Evolutionary conservation across 2,888 invertebrate species (phyloP), one percentile per base, ranked within the genome.

Genomic region (Torymus auratus): DNA sequence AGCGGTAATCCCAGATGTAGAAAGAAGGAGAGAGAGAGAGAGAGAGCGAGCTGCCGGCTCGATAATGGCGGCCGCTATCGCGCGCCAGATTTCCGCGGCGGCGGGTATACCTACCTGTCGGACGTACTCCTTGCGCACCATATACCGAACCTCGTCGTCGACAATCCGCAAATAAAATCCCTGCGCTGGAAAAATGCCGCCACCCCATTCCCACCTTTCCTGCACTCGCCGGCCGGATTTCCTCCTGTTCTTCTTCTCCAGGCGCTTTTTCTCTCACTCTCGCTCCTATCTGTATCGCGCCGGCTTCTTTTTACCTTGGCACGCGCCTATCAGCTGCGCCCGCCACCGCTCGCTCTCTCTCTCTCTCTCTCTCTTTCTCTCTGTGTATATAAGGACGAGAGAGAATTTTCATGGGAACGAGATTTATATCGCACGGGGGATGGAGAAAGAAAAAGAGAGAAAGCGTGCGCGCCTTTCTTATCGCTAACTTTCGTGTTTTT

Each of bases 261-360:
- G 7, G 4, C 53, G 17, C 41, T 53, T 23, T 11, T 23, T 68
- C 83, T 56, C 17, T 56, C 17, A 50, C 50, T 23, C 50, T 50
- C 60, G 17, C 50, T 20, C 50, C 41, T 41, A 41, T 60, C 28
- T 28, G 10, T 55, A n/a, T 28, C 56, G 77, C 74, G 17, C 10
- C 15, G 10, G 14, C 70, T 64, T 58, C 12, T 55, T 5, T 55
- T 3, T 52, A 55, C 72, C 17, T 56, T 73, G 64, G 73, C 55
- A 56, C 56, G n/a, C 55, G 64, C 82, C 80, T 71, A 83, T 68
- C 77, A 75, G 74, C 73, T 81, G 80, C 76, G 84, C 81, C 82
- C 52, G 17, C 28, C 10, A 7, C 64, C 12, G 41, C 41, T 41
- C n/a, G n/a, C n/a, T n/a, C n/a, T n/a, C n/a, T n/a, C n/a, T n/a